A percentile compares a stretch with the other conserved stretches of the same genome.
Evolutionary conservation across 2,888 invertebrate species (phyloP).

Genomic region (Chaetogeoica ovagalla): DNA sequence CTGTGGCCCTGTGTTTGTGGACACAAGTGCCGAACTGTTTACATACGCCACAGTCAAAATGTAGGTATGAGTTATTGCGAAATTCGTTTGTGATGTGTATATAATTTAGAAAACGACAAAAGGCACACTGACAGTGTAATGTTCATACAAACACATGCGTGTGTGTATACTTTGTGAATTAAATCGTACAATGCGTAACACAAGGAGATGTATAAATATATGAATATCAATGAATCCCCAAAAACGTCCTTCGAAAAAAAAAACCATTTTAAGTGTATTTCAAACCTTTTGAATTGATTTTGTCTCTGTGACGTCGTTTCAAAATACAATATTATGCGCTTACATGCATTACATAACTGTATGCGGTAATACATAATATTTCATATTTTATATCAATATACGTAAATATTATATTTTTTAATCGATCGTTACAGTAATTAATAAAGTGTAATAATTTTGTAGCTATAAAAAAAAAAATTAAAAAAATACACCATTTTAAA

Average conservation of each 20-base stretch:
- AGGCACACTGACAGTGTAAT: background rate
- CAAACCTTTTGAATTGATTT: background rate
- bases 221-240: background rate
- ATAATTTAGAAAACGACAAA: constrained; percentile 20
- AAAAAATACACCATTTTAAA: too few species aligned
- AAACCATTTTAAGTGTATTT: background rate
- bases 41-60: constrained; percentile 28
- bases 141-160: background rate
- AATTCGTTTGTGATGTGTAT: constrained; percentile 1
- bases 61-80: constrained; percentile 30
- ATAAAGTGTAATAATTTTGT: too few species aligned
- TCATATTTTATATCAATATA: too few species aligned
- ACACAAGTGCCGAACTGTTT: constrained; percentile 24
- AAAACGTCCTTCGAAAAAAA: background rate
- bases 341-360: too few species aligned
- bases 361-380: too few species aligned
- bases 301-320: background rate
- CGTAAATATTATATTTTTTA: too few species aligned
- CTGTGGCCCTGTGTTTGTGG: constrained; percentile 12
- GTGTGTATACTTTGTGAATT: background rate
- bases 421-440: too few species aligned
- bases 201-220: background rate
- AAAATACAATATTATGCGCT: background rate
- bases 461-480: too few species aligned
- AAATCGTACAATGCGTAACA: background rate